Evolutionary conservation across 1,140 invertebrate species (phyloP), one percentile per base, ranked within the genome.

Genomic region (Drepana arcuata): DNA sequence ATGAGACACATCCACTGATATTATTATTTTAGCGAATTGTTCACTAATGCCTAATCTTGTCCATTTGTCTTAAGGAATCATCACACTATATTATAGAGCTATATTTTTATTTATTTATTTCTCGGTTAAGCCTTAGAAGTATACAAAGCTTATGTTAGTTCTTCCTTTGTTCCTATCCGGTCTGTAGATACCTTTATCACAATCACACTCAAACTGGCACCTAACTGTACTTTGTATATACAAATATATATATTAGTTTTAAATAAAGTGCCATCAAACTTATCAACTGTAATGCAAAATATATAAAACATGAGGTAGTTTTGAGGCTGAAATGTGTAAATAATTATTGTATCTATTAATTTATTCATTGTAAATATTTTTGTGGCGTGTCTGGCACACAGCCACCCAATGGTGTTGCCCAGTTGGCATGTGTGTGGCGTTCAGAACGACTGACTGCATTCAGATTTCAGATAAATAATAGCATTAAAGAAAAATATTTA

Each of bases 41-140:
- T 68, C 71, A 64, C 58, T 64, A 71, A 71, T 78, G 75, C 73
- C 75, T 64, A 57, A 64, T 80, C 75, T 80, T 80, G 75, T 80
- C 75, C 54, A 70, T 75, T 53, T 61, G 55, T 38, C 58, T 80
- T 69, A 5, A 72, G 59, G 51, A 42, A 68, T 61, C 77, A 81
- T 81, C 73, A 74, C 77, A 78, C 39, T 77, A 73, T 66, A 50
- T 52, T 59, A 50, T 69, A 73, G 48, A 66, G 49, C 29, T 71
- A 67, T 69, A 57, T 62, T 60, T 61, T 67, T 67, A 71, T 65
- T 71, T 69, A 78, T 78, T 75, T 78, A 75, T 74, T 75, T 50
- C 44, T 68, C 38, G 33, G 53, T 42, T 74, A 73, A 71, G 55
- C 45, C 37, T 47, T 61, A 67, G 54, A 29, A 27, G 66, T 55